Percentiles rank a stretch among this genome's conserved stretches.
phyloP scores from a whole-genome alignment of 2,888 invertebrate species.

The Lucinisca nassula region DNA sequence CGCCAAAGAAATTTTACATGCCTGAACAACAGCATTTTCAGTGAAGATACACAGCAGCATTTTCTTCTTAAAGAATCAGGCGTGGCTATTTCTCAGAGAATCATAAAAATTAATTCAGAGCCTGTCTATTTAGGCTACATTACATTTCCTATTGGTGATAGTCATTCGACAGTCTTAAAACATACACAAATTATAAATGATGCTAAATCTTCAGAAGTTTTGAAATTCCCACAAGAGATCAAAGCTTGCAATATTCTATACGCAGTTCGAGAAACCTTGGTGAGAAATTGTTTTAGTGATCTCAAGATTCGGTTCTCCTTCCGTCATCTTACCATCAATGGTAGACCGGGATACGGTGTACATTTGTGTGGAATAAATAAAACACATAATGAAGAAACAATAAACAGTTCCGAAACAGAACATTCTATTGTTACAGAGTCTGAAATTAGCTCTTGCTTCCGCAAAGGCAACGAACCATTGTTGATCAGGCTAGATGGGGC shows the following conservation, averaged over 20 bases:
- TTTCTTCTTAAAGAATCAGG: neutral
- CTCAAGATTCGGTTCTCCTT: too few relatives aligned
- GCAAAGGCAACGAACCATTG: too few relatives aligned
- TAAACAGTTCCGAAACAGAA: too few relatives aligned
- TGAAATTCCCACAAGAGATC: neutral
- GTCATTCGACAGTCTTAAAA: neutral
- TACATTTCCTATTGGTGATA: constrained; percentile 4
- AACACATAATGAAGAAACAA: too few relatives aligned
- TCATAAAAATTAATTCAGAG: too few relatives aligned
- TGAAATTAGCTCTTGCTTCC: too few relatives aligned
- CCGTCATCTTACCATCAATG: too few relatives aligned
- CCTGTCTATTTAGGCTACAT: neutral
- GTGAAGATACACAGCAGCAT: neutral
- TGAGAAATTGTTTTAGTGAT: neutral
- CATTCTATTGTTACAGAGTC: too few relatives aligned
- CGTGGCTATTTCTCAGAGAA: neutral
- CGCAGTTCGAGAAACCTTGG: neutral
- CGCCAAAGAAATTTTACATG: neutral
- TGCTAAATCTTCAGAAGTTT: too few relatives aligned
- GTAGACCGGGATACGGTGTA: too few relatives aligned
- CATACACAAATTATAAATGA: neutral
- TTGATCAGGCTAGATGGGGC: neutral
- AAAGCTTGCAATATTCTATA: neutral
- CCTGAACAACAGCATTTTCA: neutral
- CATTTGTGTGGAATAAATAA: too few relatives aligned